Evolutionary conservation across 2,888 invertebrate species (phyloP), one percentile per base, ranked within the genome.

Genomic region (Ichneumon xanthorius): DNA sequence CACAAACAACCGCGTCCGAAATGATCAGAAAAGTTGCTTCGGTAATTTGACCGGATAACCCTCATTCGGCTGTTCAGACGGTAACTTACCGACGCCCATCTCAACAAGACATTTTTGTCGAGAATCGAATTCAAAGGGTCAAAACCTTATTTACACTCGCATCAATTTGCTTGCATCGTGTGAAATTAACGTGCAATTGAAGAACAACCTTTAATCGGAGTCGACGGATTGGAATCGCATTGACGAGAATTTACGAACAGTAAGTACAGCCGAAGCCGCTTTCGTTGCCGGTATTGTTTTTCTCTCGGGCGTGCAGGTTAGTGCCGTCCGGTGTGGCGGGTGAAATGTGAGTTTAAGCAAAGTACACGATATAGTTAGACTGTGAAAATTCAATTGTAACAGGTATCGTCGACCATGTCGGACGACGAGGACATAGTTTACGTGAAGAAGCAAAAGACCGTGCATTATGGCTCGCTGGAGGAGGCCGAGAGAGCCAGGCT

Each of bases 401-500:
- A 45, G 26, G 19, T 30, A 76, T 26, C 67, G 37, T 79, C 61
- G 22, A 67, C 67, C 30, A 97, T 98, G 98, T 98, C 97, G 1
- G 98, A 98, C 94, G 98, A 98, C 82, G 97, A 97, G 82, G 97
- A 97, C 91, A 94, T 97, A 68, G 94, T 96, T 68, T 96, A 97
- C 85, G 95, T 96, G 0, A 97, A 98, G 93, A 96, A 97, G 87
- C 95, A 95, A 81, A 97, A 97, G 93, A 96, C 96, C 0, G 95
- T 98, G 72, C 97, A 98, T 92, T 98, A 98, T 96, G 98, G 98
- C 16, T 98, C 98, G 0, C 93, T 98, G 92, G 98, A 98, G 93
- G 98, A 98, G 91, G 95, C 96, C 48, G 98, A 98, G 94, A 96
- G 97, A 87, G 96, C 96, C 14, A 95, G 97, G 80, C 94, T 97